phyloP scores from a whole-genome alignment of 1,140 invertebrate species.

The Rhysida immarginata region DNA sequence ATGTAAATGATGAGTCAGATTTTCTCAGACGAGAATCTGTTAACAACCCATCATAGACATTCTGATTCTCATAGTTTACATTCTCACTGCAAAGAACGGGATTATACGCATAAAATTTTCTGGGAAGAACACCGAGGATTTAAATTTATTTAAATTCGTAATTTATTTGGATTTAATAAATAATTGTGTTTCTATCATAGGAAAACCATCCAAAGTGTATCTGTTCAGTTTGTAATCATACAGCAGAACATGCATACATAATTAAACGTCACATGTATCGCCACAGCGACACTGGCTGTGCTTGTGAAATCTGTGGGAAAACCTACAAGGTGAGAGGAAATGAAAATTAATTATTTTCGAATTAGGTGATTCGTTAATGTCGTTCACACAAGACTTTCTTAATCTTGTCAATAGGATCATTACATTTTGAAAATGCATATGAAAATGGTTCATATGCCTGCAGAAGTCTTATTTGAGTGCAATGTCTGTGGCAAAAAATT shows the following conservation, averaged over 20 bases:
- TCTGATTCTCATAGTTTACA: too few species aligned
- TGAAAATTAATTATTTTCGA: not conserved
- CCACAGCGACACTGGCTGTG: constrained; percentile 26
- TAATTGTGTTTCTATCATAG: too few species aligned
- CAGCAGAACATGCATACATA: constrained; percentile 30
- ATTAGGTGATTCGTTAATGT: too few species aligned
- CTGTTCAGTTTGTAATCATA: constrained; percentile 28
- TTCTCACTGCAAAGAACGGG: too few species aligned
- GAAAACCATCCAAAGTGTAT: constrained; percentile 29
- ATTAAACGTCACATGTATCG: constrained; percentile 31
- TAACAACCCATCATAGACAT: too few species aligned
- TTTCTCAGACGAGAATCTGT: too few species aligned
- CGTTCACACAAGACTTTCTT: too few species aligned
- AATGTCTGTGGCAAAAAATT: constrained; percentile 30
- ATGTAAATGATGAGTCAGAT: too few species aligned
- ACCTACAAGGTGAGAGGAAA: constrained; percentile 26
- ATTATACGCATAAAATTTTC: too few species aligned
- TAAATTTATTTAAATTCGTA: too few species aligned
- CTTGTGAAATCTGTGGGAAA: constrained; percentile 30
- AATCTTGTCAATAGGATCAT: constrained; percentile 23
- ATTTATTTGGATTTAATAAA: too few species aligned
- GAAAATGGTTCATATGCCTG: constrained; percentile 34
- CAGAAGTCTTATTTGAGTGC: constrained; percentile 31
- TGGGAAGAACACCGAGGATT: too few species aligned
- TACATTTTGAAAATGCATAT: constrained; percentile 34